Base-by-base conservation (phyloP, 2,113 vertebrate species). In the Lipotes vexillifer region DNA sequence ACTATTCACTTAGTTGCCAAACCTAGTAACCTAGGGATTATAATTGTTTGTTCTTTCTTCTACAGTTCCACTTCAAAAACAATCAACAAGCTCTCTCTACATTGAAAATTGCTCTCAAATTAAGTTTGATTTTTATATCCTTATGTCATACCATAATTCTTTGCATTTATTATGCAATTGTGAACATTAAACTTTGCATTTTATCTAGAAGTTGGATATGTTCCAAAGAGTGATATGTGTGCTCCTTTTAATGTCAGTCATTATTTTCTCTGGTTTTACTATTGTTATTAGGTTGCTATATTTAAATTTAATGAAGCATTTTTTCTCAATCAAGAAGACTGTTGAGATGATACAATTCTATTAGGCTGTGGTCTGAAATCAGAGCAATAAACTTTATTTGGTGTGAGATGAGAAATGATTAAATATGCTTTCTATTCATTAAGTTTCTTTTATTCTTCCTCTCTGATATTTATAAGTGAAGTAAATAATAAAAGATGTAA, bases 271-370 rank as follows among this genome's bases (percentile, higher is more conserved):
- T 94, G 66, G 59, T 92, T 97, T 98, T 97, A 94, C 68, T 92
- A 90, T 94, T 96, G 82, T 96, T 97, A 93, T 97, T 97, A 92
- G 86, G 25, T 96, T 96, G 80, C 92, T 96, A 78, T 98, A 97
- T 97, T 97, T 97, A 97, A 97, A 97, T 96, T 97, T 96, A 97
- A 98, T 98, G 97, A 97, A 93, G 86, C 97, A 97, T 97, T 98
- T 96, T 96, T 97, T 97, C 94, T 96, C 97, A 97, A 94, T 98
- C 97, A 96, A 91, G 61, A 92, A 97, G 93, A 96, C 57, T 83
- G 95, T 74, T 96, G 87, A 92, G 78, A 97, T 97, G 86, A 97
- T 97, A 95, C 93, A 97, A 93, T 96, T 96, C 78, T 94, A 12
- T 95, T 92, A 97, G 61, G 80, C 44, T 59, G 29, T 71, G 17